Evolutionary conservation across 1,140 invertebrate genomes (phyloP).

Genomic region (Propsilocerus akamusi): DNA sequence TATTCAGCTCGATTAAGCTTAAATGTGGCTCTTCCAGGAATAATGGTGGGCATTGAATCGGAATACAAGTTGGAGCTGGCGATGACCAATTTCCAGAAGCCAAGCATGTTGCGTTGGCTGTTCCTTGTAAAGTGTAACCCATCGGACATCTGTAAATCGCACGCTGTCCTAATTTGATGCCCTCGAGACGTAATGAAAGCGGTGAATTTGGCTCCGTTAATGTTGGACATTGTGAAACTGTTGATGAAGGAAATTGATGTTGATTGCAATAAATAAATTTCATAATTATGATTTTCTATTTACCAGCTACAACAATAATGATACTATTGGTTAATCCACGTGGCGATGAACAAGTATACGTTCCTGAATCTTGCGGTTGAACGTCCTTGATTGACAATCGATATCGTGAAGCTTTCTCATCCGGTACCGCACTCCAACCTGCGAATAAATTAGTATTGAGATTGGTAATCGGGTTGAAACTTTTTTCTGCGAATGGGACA

Average conservation of each 20-base stretch:
- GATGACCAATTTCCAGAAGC: constrained; percentile 65
- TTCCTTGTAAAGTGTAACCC: constrained; percentile 49
- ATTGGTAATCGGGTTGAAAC: not conserved
- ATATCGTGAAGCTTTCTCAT: constrained; percentile 63
- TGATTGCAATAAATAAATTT: not conserved
- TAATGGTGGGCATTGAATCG: constrained; percentile 50
- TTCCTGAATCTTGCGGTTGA: constrained; percentile 59
- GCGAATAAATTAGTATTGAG: constrained; percentile 4
- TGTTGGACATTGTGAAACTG: constrained; percentile 24
- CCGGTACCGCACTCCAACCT: constrained; percentile 61
- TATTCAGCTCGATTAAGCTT: constrained; percentile 31
- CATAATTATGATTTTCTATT: constrained; percentile 14
- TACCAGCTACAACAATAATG: constrained; percentile 56
- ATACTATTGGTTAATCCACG: constrained; percentile 63
- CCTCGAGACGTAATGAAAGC: constrained; percentile 37
- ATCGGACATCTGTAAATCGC: constrained; percentile 39
- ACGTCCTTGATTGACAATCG: constrained; percentile 66
- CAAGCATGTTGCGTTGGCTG: constrained; percentile 48
- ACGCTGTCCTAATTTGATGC: constrained; percentile 43
- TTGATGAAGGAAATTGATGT: not conserved
- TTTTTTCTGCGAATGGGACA: too few species aligned
- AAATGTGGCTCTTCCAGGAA: constrained; percentile 30
- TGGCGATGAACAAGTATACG: constrained; percentile 66
- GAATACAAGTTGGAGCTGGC: constrained; percentile 45
- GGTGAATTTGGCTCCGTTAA: constrained; percentile 26